Base-by-base conservation (phyloP, 35 echinoderm and acorn worm species). In the Ophiothrix spiculata region DNA sequence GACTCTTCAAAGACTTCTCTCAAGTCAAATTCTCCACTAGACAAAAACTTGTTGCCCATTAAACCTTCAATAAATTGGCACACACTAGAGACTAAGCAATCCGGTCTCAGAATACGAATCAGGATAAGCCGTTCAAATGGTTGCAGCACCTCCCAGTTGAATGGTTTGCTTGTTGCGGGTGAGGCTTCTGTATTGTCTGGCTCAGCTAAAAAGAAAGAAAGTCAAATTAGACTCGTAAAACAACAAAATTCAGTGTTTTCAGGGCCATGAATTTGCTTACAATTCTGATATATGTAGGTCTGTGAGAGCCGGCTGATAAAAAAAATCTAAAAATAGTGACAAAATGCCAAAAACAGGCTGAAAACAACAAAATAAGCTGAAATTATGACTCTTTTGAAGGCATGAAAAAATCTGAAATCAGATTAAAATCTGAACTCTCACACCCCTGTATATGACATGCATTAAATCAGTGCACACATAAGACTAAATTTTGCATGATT, bases 1-100 rank as follows among this genome's bases (percentile, higher is more conserved):
- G 96, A 99, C 75, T 93, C 96, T 13, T 93, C 96, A 99, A 94
- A 99, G 41, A 99, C 82, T 78, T 99, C 96, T 37, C 89, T 99
- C 45, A 99, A 82, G 75, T 99, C 96, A 84, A 99, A 91, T 32
- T 85, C 89, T 36, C 96, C 96, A 83, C 81, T 81, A 35, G 88
- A 91, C 37, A 99, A 45, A 89, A 94, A 99, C 64, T 85, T 88
- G 19, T 37, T 69, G 14, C 96, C 96, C 96, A 99, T 99, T 33
- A 91, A 83, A 35, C 90, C 89, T n/a, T 94, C 86, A 35, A 99
- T 86, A n/a, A 94, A 92, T 8, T 54, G 75, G 42, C 92, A 87
- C n/a, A 93, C 89, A 33, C 89, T 78, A 29, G 92, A 54, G 29
- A 93, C 89, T 49, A 94, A 74, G 33, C 79, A 69, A 75, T 99